Base-by-base conservation (phyloP, 2,888 invertebrate genomes). In the Drosophila anceps region DNA sequence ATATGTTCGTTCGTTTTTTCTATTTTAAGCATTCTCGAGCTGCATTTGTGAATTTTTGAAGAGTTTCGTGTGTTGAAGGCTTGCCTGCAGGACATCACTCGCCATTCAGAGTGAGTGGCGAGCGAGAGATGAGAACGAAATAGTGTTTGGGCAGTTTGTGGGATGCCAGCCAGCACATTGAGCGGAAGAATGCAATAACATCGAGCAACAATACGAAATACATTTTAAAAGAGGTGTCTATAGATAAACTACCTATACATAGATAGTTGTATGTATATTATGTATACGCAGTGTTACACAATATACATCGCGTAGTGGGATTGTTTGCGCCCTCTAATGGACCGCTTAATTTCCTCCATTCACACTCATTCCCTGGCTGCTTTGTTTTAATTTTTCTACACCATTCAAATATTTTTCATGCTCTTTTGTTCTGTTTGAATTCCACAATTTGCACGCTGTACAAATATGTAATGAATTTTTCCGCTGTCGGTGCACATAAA, bases 401-500 rank as follows among this genome's bases (percentile, higher is more conserved):
- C 54, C 63, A 50, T 62, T 48, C 58, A 74, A 69, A 75, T 64
- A 67, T 79, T 81, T 74, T 74, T 68, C 58, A 71, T 76, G 73
- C 70, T 72, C 84, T 79, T 77, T 77, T 81, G 79, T 81, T 81
- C 79, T 66, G 50, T 33, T 50, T 50, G 64, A 73, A 76, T 63
- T 76, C 66, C 76, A 83, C 84, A 82, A 80, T 76, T 76, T 82
- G 73, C 73, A 68, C 69, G 72, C 76, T 77, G 66, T 79, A 82
- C 79, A 86, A 86, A 82, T 81, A 81, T 84, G 82, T 88, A 89
- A 86, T 86, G 89, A 84, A 88, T 86, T 86, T 86, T 84, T 88
- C 82, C 89, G 86, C 79, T 84, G 73, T 79, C 79, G 72, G 64
- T 71, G 85, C 79, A 77, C 67, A 86, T 74, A 83, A 78, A 86